These are phyloP conservation scores for Phrynocephalus versicolor DNA, from an alignment of 2,113 vertebrate species.

Conservation along the genomic window DNA sequence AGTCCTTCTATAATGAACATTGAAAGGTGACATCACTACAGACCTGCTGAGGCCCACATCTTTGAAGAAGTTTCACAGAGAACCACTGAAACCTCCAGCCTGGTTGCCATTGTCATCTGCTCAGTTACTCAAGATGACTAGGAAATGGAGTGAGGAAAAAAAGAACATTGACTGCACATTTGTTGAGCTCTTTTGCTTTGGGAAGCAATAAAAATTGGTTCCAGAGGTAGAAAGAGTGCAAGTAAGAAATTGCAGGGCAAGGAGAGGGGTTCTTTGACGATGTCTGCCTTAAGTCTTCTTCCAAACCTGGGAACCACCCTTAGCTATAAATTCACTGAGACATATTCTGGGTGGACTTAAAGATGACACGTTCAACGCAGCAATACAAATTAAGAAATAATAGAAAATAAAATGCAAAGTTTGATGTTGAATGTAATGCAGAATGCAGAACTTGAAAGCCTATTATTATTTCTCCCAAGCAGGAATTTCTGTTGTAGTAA, in stretches of 20 bases:
- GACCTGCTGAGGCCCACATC: too few species aligned
- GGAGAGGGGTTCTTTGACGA: neutral
- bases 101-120: neutral
- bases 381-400: neutral
- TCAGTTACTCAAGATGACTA: neutral
- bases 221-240: neutral
- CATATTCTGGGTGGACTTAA: neutral
- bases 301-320: neutral
- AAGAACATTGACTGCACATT: neutral
- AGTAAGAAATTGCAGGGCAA: neutral
- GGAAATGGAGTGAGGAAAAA: neutral
- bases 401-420: neutral
- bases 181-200: neutral
- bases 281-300: neutral
- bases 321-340: neutral
- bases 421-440: neutral
- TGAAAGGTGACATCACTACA: neutral
- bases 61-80: neutral
- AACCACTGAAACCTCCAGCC: too few species aligned
- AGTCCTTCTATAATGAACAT: neutral
- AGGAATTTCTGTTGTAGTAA: neutral
- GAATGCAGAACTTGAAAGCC: conserved; percentile 6
- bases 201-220: too few species aligned
- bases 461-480: neutral
- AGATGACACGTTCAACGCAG: neutral